Conservation (phyloP, 2,888 invertebrate genomes). For the Trimorus sp. region DNA sequence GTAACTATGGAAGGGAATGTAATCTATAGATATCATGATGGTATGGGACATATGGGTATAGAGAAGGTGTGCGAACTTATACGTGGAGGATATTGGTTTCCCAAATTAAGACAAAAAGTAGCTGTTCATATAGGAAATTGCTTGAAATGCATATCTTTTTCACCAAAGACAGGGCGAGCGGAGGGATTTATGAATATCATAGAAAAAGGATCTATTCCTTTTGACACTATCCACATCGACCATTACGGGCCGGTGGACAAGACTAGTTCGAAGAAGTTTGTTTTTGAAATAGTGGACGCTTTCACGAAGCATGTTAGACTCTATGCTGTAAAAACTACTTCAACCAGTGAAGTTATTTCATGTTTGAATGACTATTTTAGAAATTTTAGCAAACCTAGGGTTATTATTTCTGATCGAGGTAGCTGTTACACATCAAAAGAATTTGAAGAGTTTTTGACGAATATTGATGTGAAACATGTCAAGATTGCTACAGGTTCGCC, state of each 20-base stretch:
- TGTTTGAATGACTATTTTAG: slow-evolving; percentile 25
- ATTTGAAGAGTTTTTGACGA: slow-evolving; percentile 55
- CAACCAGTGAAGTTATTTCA: slow-evolving; percentile 1
- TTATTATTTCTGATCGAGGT: slow-evolving; percentile 59
- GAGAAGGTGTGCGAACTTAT: slow-evolving; percentile 61
- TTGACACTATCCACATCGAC: slow-evolving; percentile 1
- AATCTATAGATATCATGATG: no score
- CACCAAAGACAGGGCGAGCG: slow-evolving; percentile 41
- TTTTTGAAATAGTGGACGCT: not conserved
- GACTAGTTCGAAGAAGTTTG: no score
- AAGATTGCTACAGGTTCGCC: slow-evolving; percentile 61
- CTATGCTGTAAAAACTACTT: slow-evolving; percentile 48
- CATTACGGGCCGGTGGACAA: not conserved
- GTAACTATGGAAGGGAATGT: no score
- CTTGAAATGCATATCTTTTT: slow-evolving; percentile 63
- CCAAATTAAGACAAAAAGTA: not conserved
- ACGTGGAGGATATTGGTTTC: slow-evolving; percentile 32
- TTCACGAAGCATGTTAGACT: slow-evolving; percentile 44
- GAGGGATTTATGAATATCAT: slow-evolving; percentile 60
- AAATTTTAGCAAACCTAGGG: slow-evolving; percentile 37
- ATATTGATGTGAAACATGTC: slow-evolving; percentile 44
- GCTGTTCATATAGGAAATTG: slow-evolving; percentile 47
- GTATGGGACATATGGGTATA: slow-evolving; percentile 45
- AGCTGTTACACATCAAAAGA: slow-evolving; percentile 60
- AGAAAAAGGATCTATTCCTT: slow-evolving; percentile 47